Percentiles rank a stretch among this genome's conserved stretches.
Evolutionary conservation across 2,888 invertebrate genomes (phyloP).

Genomic region (Athalia circularis): DNA sequence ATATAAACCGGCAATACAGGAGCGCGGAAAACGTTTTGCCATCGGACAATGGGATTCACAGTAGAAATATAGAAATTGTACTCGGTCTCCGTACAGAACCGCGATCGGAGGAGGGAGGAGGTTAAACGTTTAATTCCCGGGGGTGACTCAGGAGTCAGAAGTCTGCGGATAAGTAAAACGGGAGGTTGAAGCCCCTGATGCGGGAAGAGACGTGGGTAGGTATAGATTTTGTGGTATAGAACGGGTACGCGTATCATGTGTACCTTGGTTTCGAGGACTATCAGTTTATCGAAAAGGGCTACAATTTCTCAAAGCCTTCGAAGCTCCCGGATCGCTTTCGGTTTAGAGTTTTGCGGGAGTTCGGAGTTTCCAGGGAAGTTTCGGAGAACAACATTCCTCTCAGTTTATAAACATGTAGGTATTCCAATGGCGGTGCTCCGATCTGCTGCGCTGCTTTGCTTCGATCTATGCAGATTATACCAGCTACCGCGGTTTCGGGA

Average conservation of each 20-base stretch:
- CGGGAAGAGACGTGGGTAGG: too few relatives aligned
- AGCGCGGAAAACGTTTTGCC: conserved; percentile 18
- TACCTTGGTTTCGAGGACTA: too few relatives aligned
- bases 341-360: conserved; percentile 1
- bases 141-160: too few relatives aligned
- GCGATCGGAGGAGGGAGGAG: conserved; percentile 19
- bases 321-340: neutral
- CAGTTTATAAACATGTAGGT: neutral
- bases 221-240: too few relatives aligned
- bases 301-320: conserved; percentile 28
- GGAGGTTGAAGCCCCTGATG: neutral
- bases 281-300: conserved; percentile 9
- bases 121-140: conserved; percentile 34
- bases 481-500: neutral
- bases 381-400: conserved; percentile 1
- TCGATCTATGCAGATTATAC: too few relatives aligned
- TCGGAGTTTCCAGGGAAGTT: neutral
- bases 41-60: conserved; percentile 18
- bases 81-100: neutral
- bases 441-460: conserved; percentile 13
- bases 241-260: too few relatives aligned
- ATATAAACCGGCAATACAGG: conserved; percentile 3
- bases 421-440: conserved; percentile 1
- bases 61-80: neutral
- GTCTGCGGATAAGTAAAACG: neutral